Percentiles rank a stretch among this genome's conserved stretches.
Evolutionary conservation across 2,113 vertebrate species (phyloP).

Genomic region (Apus apus): DNA sequence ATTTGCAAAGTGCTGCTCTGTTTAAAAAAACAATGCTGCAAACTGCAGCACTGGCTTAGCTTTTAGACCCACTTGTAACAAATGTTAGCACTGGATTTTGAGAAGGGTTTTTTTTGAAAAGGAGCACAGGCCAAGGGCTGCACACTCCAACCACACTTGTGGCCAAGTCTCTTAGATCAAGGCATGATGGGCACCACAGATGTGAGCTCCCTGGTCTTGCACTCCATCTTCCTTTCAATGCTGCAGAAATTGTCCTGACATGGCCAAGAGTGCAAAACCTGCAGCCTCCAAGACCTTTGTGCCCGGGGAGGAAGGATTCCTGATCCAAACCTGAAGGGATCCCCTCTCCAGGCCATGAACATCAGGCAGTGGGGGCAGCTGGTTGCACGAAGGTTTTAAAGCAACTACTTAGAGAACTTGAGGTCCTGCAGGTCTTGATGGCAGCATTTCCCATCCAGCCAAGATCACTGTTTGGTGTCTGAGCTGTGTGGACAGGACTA

Average conservation of each 20-base stretch:
- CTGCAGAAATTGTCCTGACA: not conserved
- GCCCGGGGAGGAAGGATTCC: not conserved
- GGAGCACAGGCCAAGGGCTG: not conserved
- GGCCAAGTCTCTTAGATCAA: not conserved
- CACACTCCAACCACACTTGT: not conserved
- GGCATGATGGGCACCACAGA: rapidly evolving
- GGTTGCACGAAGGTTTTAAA: not conserved
- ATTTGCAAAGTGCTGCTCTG: not conserved
- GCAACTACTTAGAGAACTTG: not conserved
- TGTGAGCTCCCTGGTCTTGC: not conserved
- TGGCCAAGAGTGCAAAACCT: not conserved
- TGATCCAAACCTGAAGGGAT: not conserved
- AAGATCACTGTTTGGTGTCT: not conserved
- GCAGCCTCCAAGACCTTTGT: not conserved
- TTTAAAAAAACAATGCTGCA: not conserved
- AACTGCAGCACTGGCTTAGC: not conserved
- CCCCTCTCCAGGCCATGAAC: not conserved
- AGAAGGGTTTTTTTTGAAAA: not conserved
- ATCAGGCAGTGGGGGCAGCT: not conserved
- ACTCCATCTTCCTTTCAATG: not conserved
- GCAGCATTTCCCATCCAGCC: not conserved
- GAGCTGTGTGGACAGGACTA: not conserved
- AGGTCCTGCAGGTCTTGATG: not conserved
- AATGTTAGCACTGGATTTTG: not conserved
- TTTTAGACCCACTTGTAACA: not conserved